Evolutionary conservation across 2,797 vertebrate genomes (phyloP).

Genomic region (Hylomyscus alleni): DNA sequence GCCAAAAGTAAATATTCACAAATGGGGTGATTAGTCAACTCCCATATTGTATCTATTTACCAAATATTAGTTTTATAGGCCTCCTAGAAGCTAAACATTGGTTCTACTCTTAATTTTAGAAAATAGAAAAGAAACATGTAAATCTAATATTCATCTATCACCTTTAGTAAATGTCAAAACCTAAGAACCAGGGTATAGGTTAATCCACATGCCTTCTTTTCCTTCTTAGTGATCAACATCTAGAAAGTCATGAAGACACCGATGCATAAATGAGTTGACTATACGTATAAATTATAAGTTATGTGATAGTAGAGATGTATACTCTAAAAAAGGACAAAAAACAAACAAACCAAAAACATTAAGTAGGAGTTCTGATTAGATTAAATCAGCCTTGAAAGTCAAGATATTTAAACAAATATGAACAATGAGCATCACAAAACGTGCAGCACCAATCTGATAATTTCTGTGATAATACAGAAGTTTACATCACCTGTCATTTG

Average conservation of each 20-base stretch:
- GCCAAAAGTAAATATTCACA: constrained; percentile 4
- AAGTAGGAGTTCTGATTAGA: constrained; percentile 8
- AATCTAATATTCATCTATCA: neutral
- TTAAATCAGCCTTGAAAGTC: neutral
- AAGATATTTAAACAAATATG: constrained; percentile 71
- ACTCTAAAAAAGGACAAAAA: neutral
- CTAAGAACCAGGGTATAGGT: neutral
- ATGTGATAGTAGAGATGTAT: constrained; percentile 4
- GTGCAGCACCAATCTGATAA: neutral
- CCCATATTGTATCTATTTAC: neutral
- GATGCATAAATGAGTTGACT: constrained; percentile 27
- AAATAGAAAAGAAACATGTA: neutral
- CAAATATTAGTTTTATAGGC: neutral
- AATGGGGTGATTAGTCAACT: neutral
- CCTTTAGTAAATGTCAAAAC: constrained; percentile 7
- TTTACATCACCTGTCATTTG: neutral
- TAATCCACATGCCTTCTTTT: neutral
- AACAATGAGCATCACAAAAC: neutral
- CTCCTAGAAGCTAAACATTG: neutral
- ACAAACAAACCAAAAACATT: constrained; percentile 4
- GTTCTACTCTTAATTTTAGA: constrained; percentile 13
- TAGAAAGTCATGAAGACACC: neutral
- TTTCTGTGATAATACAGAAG: neutral
- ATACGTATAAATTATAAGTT: constrained; percentile 45
- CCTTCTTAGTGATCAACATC: neutral